Base-by-base conservation (phyloP, 92 coral and sea anemone species). In the Actinostola sp. region DNA sequence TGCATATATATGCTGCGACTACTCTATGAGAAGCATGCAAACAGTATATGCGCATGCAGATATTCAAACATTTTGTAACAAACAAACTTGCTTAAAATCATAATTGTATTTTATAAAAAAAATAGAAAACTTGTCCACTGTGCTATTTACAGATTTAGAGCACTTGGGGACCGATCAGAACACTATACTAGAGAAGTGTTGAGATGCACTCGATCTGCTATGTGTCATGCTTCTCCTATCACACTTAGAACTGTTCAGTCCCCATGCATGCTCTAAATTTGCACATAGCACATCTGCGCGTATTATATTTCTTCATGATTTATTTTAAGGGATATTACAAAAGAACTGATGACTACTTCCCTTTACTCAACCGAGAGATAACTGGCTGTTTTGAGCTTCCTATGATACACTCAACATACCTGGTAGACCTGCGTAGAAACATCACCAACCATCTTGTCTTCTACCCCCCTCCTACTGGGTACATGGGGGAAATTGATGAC, bases 281-380 rank as follows among this genome's bases (percentile, higher is more conserved):
- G 26, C 33, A 23, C 13, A 0, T 31, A 48, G 54, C 21, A 8
- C 34, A 15, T 19, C 11, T 16, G 24, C 31, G 26, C 33, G 25
- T 20, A 0, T 31, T 63, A 9, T 38, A 26, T 13, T 38, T 7
- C 6, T 69, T 16, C 2, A 43, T 48, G 32, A 76, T 16, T 19
- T 43, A 1, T 25, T 45, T 54, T 15, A 63, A 94, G 98, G 98
- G 98, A 10, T 94, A 94, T 82, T 94, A 94, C 72, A 78, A 84
- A 70, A 88, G 98, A 52, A 71, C 98, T 31, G 98, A 94, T 55
- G 81, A 79, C n/a, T 94, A 94, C 57, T 88, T 94, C 45, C 96
- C 97, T 24, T 81, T 91, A 31, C 92, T 94, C 21, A 84, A 77
- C 58, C 70, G 92, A 66, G 84, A 91, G 63, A 59, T 65, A 20